Percentiles rank a stretch among this genome's conserved stretches.
These are phyloP conservation scores for Cryptomyrus ogoouensis DNA, from an alignment of 2,113 vertebrate genomes.

Conservation along the genomic window DNA sequence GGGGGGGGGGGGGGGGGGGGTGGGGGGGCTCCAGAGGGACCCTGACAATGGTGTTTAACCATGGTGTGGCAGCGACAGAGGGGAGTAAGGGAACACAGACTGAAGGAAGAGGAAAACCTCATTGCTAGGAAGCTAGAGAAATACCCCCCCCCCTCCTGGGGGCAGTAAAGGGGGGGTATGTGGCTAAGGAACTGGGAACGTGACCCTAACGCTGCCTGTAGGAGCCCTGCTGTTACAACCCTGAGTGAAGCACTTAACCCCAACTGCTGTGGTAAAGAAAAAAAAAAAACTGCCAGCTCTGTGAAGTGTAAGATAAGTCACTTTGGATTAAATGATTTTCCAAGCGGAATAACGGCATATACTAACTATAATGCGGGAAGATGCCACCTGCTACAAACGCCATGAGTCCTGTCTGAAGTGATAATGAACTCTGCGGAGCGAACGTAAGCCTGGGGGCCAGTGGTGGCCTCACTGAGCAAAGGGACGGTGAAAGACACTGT, in stretches of 20 bases:
- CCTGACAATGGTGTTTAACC: neutral
- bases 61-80: neutral
- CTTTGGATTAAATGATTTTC: neutral
- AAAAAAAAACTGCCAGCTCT: neutral
- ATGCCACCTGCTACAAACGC: neutral
- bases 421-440: neutral
- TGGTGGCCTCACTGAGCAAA: neutral
- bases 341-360: neutral
- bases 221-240: neutral
- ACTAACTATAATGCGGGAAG: neutral
- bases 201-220: neutral
- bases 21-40: neutral
- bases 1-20: too few relatives aligned
- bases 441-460: neutral
- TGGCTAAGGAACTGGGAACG: neutral
- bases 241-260: neutral
- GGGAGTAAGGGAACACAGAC: neutral
- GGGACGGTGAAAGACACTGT: neutral
- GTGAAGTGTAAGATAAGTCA: slow-evolving; percentile 9
- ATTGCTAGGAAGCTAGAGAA: neutral
- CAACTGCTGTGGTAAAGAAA: neutral
- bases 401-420: neutral
- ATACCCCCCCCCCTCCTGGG: neutral
- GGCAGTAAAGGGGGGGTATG: neutral
- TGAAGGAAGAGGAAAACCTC: neutral